Conservation (phyloP, 1,140 invertebrate genomes). For the Branchinecta lindahli region DNA sequence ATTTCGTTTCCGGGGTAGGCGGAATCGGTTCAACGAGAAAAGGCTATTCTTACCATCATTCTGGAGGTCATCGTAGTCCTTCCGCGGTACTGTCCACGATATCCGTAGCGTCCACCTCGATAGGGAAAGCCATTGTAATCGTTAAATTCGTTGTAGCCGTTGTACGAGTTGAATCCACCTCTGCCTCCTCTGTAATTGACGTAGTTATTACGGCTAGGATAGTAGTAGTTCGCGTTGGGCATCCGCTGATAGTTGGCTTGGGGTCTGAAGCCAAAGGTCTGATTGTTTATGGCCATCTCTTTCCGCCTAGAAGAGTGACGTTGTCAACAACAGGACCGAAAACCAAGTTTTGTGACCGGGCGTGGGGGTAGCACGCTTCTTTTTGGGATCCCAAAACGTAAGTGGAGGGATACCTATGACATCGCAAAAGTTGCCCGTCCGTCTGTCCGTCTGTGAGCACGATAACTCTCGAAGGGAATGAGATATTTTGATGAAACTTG, state of each 20-base stretch:
- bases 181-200: neutral
- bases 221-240: neutral
- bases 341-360: too few species aligned
- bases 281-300: neutral
- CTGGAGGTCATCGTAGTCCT: neutral
- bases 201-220: neutral
- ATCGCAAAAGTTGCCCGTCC: too few species aligned
- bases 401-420: too few species aligned
- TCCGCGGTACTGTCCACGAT: neutral
- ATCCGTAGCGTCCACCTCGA: neutral
- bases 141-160: neutral
- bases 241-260: neutral
- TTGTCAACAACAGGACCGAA: neutral
- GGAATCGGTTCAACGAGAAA: too few species aligned
- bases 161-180: neutral
- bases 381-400: too few species aligned
- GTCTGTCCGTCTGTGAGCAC: too few species aligned
- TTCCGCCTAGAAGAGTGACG: neutral
- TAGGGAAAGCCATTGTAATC: neutral
- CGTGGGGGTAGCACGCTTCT: too few species aligned
- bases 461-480: too few species aligned
- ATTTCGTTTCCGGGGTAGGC: too few species aligned
- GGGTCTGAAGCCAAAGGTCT: neutral
- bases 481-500: too few species aligned
- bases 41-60: neutral